These are phyloP conservation scores for Tetramorium parvispinum DNA, from an alignment of 1,140 invertebrate genomes.

Conservation along the genomic window DNA sequence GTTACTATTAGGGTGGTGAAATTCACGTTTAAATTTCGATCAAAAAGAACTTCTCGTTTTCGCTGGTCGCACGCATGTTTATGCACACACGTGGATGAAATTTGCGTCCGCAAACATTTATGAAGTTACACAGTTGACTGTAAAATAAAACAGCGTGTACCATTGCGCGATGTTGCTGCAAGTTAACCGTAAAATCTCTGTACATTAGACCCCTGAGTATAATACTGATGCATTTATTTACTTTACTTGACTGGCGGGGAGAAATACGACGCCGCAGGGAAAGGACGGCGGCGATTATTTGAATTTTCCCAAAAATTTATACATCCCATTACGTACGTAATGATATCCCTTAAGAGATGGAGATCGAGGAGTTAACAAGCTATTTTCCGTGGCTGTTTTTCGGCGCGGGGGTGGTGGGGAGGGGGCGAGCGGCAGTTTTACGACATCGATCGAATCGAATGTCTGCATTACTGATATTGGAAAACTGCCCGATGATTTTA, in stretches of 20 bases:
- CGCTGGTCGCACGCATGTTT: background rate
- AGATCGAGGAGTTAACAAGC: slow-evolving; percentile 7
- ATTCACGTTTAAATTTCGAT: background rate
- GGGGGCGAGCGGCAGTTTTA: background rate
- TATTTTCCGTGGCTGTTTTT: background rate
- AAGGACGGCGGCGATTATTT: slow-evolving; percentile 39
- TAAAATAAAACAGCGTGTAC: slow-evolving; percentile 40
- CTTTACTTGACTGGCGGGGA: slow-evolving; percentile 45
- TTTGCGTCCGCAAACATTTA: slow-evolving; percentile 22
- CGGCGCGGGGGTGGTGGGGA: too few species aligned
- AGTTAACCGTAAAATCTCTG: slow-evolving; percentile 53
- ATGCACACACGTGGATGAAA: background rate
- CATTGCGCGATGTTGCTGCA: slow-evolving; percentile 25
- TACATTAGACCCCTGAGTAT: slow-evolving; percentile 39
- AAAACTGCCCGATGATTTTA: slow-evolving; percentile 51
- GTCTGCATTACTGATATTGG: slow-evolving; percentile 41
- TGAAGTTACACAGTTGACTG: slow-evolving; percentile 25
- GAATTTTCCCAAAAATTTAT: slow-evolving; percentile 54
- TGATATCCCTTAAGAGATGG: background rate
- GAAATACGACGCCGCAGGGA: slow-evolving; percentile 47
- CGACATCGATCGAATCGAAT: background rate
- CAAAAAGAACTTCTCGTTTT: background rate
- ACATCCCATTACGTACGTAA: slow-evolving; percentile 1
- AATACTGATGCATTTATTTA: slow-evolving; percentile 59
- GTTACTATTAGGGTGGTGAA: background rate